Base-by-base conservation (phyloP, 1,140 invertebrate species). In the Halictus rubicundus region DNA sequence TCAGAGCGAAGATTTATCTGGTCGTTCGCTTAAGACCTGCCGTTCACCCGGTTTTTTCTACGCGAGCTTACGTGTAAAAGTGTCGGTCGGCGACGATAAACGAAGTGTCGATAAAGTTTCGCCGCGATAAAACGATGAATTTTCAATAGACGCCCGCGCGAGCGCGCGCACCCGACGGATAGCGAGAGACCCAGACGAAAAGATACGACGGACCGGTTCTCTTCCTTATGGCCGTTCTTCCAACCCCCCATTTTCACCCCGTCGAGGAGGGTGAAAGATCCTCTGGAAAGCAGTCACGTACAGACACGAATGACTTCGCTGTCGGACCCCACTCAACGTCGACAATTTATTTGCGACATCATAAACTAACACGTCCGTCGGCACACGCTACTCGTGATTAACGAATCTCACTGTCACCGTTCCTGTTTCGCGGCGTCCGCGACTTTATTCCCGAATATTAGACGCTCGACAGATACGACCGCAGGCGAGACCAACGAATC, bases 301-400 rank as follows among this genome's bases (percentile, higher is more conserved):
- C 78, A 66, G 71, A 72, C 83, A 89, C 84, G 87, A 89, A 89
- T 87, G 87, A 86, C 84, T 85, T 71, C 68, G 37, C 84, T 73
- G 72, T 76, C 73, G 66, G 77, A 73, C 80, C 83, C 85, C 83
- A 83, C 83, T 89, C 86, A 64, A 88, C 79, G 82, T 80, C 57
- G 77, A 88, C 88, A 89, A 90, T 90, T 89, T 89, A 90, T 89
- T 89, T 86, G 87, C 78, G 82, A 87, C 84, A 70, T 57, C 82
- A 83, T 84, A 86, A 88, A 87, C 83, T 87, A 80, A 81, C 83
- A 59, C 77, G 74, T 84, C 61, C 39, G 42, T 68, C 82, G 84
- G 89, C 87, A 84, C 87, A 84, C 81, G 84, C 75, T 77, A 68
- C 83, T 79, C 74, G 88, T 88, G 89, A 90, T 90, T 89, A 89